A percentile compares a stretch with the other conserved stretches of the same genome.
Evolutionary conservation across 2,113 vertebrate genomes (phyloP).

Genomic region (Fulica atra): DNA sequence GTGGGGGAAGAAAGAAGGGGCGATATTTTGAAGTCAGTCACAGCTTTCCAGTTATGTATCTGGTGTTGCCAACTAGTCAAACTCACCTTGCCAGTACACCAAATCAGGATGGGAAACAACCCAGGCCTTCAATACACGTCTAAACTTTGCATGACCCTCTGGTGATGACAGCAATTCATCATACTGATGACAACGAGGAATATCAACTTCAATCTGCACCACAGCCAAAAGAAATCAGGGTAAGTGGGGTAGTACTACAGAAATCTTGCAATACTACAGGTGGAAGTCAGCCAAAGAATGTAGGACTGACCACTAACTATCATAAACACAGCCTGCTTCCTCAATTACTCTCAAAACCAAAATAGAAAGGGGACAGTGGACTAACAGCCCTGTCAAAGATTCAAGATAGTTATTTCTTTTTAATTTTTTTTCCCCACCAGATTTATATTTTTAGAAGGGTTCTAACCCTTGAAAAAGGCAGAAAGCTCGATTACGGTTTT

Average conservation of each 20-base stretch:
- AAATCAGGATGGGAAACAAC: conserved; percentile 97
- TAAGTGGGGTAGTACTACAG: neutral
- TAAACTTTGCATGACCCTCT: conserved; percentile 95
- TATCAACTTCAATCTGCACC: conserved; percentile 96
- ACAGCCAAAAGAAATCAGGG: neutral
- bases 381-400: neutral
- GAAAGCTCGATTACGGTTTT: neutral
- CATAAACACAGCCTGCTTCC: neutral
- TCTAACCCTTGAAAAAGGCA: neutral
- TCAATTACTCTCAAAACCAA: neutral
- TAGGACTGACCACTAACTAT: neutral
- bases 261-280: neutral
- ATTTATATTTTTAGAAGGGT: neutral
- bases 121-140: conserved; percentile 96
- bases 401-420: neutral
- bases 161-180: conserved; percentile 94
- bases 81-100: conserved; percentile 98
- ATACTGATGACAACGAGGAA: conserved; percentile 98
- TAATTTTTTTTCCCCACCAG: neutral
- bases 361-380: neutral
- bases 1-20: neutral
- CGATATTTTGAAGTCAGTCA: neutral
- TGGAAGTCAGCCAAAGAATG: neutral
- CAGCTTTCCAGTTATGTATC: neutral
- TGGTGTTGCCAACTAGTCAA: neutral